A percentile compares a stretch with the other conserved stretches of the same genome.
Conservation (phyloP, 2,888 invertebrate genomes). For the Sphaerophoria rueppellii region DNA sequence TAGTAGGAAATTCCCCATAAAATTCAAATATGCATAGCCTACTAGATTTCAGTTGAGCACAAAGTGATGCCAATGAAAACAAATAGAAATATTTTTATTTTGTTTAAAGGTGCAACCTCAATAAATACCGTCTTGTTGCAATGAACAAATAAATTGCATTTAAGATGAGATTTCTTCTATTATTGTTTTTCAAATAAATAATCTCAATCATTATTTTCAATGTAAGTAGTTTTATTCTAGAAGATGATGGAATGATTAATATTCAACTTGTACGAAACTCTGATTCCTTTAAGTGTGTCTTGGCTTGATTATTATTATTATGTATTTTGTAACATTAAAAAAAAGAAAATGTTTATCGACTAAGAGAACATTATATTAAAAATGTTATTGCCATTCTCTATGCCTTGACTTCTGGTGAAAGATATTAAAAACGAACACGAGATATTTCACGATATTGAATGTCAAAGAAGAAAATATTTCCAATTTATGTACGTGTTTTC, state of each 20-base stretch:
- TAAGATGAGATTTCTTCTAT: no score
- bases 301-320: conserved; percentile 58
- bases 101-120: no score
- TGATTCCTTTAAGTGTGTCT: conserved; percentile 64
- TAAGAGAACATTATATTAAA: conserved; percentile 56
- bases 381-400: conserved; percentile 71
- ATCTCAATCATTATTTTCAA: no score
- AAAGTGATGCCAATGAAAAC: no score
- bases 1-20: no score
- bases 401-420: conserved; percentile 67
- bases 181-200: not conserved
- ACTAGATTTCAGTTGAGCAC: no score
- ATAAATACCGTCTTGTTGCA: no score
- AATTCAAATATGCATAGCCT: no score
- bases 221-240: not conserved
- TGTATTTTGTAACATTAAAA: conserved; percentile 9
- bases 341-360: conserved; percentile 37
- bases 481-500: conserved; percentile 38
- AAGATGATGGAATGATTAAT: not conserved
- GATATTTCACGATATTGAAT: conserved; percentile 17
- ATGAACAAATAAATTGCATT: no score
- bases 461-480: conserved; percentile 55
- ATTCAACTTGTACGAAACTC: conserved; percentile 30
- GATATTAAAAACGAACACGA: conserved; percentile 34
- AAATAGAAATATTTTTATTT: no score